Evolutionary conservation across 2,113 vertebrate genomes (phyloP), one percentile per base, ranked within the genome.

Genomic region (Solea senegalensis): DNA sequence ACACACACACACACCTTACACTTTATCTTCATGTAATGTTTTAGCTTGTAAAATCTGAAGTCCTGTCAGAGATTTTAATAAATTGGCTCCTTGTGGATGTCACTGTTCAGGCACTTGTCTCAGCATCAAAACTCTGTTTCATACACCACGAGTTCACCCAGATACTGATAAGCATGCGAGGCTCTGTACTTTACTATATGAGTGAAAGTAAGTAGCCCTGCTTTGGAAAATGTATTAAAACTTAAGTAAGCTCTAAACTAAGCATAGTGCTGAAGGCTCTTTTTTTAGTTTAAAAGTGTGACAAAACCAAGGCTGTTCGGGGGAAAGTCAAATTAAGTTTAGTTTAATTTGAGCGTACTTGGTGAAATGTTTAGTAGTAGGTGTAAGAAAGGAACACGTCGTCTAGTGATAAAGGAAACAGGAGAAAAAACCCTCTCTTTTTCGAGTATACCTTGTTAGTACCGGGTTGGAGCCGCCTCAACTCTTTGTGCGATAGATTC

Each of bases 21-120:
- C 21, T 21, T 21, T 26, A 2, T 64, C 70, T 63, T 46, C 15
- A 40, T 41, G 57, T 40, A 9, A 57, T 71, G 60, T 72, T 69
- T 56, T 63, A 40, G 56, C 64, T 65, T n/a, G 15, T 16, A 44
- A 46, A 79, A 57, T 54, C 70, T 39, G 27, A 65, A 61, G 44
- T 72, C 70, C 46, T 81, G 74, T 75, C 69, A 70, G 54, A 54
- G 65, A 70, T 76, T 74, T 76, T 58, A 62, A 75, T 72, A 80
- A 89, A 91, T 88, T 81, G 84, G 62, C 76, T 86, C 79, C 81
- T 83, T 59, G 78, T 76, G 82, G 76, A 87, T 62, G 60, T 58
- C 48, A 72, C 63, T 5, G 61, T 80, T 67, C 57, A 77, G 41
- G 69, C 43, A 41, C 44, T 9, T 27, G 48, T 72, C 72, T 74